These are phyloP conservation scores for Perodicticus potto DNA, from an alignment of 2,797 vertebrate genomes.

Conservation along the genomic window DNA sequence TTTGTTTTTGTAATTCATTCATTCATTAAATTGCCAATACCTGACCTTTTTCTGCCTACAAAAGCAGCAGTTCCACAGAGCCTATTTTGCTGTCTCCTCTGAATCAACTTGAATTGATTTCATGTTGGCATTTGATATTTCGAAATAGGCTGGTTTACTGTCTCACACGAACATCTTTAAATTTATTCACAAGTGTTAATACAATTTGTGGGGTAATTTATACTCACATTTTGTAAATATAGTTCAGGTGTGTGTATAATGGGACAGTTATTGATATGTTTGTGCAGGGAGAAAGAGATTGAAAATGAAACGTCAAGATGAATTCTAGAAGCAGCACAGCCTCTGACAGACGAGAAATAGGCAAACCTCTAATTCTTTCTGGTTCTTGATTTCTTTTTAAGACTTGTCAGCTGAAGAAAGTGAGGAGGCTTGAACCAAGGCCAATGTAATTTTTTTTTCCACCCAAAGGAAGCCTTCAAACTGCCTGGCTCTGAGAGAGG, in stretches of 20 bases:
- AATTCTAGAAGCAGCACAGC: constrained; percentile 56
- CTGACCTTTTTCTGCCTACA: background rate
- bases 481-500: constrained; percentile 9
- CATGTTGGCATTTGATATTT: background rate
- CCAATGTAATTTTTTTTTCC: constrained; percentile 65
- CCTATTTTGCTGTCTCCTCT: background rate
- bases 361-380: constrained; percentile 70
- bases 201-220: constrained; percentile 59
- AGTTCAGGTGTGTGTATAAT: constrained; percentile 55
- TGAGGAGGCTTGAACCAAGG: constrained; percentile 65
- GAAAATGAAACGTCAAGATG: constrained; percentile 48
- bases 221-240: constrained; percentile 60
- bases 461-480: constrained; percentile 43
- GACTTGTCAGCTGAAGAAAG: constrained; percentile 69
- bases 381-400: constrained; percentile 77
- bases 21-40: background rate
- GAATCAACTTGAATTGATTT: background rate
- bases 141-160: constrained; percentile 13
- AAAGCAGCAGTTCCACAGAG: background rate
- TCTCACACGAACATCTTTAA: constrained; percentile 5
- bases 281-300: constrained; percentile 33
- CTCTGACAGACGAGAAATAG: constrained; percentile 61
- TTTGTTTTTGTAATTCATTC: background rate
- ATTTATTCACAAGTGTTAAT: constrained; percentile 62
- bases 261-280: constrained; percentile 53